Evolutionary conservation across 2,113 vertebrate species (phyloP).

Genomic region (Cochlearius cochlearius): DNA sequence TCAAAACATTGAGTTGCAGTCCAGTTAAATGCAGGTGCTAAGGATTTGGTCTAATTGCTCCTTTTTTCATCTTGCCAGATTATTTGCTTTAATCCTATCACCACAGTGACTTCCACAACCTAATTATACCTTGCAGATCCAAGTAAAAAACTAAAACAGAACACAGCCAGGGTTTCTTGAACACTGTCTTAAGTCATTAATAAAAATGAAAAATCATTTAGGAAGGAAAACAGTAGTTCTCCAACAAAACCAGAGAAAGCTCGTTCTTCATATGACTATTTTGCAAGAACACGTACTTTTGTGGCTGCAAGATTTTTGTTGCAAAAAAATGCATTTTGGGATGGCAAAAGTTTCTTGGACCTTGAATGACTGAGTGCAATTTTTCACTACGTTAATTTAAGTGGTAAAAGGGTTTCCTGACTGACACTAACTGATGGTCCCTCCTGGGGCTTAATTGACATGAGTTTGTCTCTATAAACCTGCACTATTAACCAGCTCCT

Average conservation of each 20-base stretch:
- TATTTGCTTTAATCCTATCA: neutral
- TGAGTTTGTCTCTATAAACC: slow-evolving; percentile 40
- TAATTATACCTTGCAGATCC: neutral
- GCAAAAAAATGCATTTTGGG: neutral
- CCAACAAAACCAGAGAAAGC: neutral
- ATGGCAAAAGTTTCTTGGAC: neutral
- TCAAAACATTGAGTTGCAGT: neutral
- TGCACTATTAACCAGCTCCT: slow-evolving; percentile 32
- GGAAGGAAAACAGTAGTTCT: neutral
- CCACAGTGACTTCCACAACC: neutral
- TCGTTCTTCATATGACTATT: neutral
- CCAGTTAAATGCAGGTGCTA: neutral
- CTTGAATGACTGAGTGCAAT: neutral
- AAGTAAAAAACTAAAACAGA: neutral
- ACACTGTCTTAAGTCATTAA: neutral
- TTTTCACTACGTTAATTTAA: slow-evolving; percentile 49
- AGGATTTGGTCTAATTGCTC: neutral
- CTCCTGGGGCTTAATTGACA: slow-evolving; percentile 61
- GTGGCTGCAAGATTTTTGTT: neutral
- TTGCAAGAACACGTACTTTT: neutral
- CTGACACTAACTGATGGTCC: slow-evolving; percentile 64
- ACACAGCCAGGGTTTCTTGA: neutral
- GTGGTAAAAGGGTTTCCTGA: slow-evolving; percentile 32
- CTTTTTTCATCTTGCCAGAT: neutral
- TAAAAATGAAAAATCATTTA: neutral